Conservation (phyloP, 64 coral and sea anemone genomes). For the Montipora foliosa region DNA sequence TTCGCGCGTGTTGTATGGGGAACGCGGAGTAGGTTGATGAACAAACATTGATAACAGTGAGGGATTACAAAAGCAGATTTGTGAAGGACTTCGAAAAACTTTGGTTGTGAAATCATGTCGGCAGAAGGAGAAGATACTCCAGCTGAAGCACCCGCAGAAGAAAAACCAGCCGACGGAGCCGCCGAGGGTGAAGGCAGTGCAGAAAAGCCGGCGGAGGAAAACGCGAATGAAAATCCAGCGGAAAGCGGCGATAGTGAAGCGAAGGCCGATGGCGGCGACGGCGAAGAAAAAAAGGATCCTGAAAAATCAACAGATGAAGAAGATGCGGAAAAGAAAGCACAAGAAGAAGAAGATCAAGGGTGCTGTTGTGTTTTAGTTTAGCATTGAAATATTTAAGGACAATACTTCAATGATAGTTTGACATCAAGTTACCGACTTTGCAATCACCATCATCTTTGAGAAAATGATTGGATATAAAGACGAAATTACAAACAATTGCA, state of each 20-base stretch:
- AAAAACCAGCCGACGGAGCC: not conserved
- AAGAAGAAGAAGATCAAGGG: conserved; percentile 59
- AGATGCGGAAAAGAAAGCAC: conserved; percentile 16
- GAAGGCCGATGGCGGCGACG: not conserved
- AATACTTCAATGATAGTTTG: not conserved
- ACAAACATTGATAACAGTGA: conserved; percentile 7
- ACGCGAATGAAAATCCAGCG: conserved; percentile 22
- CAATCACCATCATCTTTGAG: not conserved
- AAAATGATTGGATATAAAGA: not conserved
- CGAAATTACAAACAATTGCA: not conserved
- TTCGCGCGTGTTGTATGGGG: not conserved
- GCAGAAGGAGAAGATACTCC: conserved; percentile 11
- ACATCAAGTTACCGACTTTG: not conserved
- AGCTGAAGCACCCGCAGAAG: conserved; percentile 26
- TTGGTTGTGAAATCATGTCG: not conserved
- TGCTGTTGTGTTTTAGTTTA: conserved; percentile 76
- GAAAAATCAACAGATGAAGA: not conserved
- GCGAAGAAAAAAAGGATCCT: conserved; percentile 16
- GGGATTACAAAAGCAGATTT: not conserved
- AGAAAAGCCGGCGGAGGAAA: conserved; percentile 29
- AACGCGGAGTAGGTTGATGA: not conserved
- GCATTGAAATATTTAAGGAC: conserved; percentile 5
- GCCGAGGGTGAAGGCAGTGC: not conserved
- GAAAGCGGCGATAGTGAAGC: not conserved
- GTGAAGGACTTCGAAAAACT: not conserved